Conservation (phyloP, 2,797 vertebrate genomes). For the Emydoidea blandingii region DNA sequence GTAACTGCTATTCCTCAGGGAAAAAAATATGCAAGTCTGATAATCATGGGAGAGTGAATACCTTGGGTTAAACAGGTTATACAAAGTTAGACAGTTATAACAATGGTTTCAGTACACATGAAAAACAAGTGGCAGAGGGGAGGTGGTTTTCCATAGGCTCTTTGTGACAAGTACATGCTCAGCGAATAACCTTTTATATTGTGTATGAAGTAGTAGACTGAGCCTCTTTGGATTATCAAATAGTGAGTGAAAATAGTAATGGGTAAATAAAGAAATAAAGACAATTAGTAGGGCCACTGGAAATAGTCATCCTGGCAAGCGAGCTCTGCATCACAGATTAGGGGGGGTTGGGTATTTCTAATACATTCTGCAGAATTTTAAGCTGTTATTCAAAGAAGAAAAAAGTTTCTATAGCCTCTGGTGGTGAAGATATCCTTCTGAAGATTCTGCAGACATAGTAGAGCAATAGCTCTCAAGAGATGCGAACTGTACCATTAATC, state of each 20-base stretch:
- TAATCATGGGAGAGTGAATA: constrained; percentile 46
- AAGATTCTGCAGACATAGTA: not conserved
- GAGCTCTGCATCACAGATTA: constrained; percentile 6
- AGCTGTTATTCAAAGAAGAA: not conserved
- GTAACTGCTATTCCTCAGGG: constrained; percentile 38
- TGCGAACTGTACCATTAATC: not conserved
- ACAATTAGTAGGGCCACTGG: not conserved
- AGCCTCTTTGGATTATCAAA: constrained; percentile 34
- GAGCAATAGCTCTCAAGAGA: not conserved
- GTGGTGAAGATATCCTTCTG: not conserved
- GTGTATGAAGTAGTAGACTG: not conserved
- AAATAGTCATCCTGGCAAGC: not conserved
- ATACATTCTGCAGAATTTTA: not conserved
- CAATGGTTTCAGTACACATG: not conserved
- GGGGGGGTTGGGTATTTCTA: not conserved
- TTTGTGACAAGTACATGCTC: not conserved
- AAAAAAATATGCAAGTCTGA: constrained; percentile 31
- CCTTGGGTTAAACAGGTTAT: constrained; percentile 38
- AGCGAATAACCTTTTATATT: not conserved
- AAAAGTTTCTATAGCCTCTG: not conserved
- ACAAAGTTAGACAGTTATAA: constrained; percentile 38
- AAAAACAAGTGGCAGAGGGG: not conserved
- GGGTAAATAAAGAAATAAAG: constrained; percentile 20
- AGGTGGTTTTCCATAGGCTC: not conserved
- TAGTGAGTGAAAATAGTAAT: not conserved